Percentiles rank a stretch among this genome's conserved stretches.
Evolutionary conservation across 2,797 vertebrate genomes (phyloP).

Genomic region (Hozukius guyotensis): DNA sequence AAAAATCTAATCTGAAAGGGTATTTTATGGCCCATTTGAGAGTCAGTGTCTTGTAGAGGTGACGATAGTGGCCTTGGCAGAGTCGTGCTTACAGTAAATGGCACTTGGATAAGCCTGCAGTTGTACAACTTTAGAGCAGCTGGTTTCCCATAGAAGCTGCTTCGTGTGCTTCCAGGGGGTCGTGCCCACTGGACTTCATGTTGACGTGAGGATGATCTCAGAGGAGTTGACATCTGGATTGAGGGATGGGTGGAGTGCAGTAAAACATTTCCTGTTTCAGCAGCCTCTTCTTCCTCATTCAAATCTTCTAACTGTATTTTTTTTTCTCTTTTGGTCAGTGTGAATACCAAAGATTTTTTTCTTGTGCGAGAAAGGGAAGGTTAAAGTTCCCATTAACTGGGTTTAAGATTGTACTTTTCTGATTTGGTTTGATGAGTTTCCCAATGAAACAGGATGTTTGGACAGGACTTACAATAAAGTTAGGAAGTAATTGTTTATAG

Average conservation of each 20-base stretch:
- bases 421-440: constrained; percentile 14
- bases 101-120: constrained; percentile 16
- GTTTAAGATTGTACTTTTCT: not conserved
- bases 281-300: constrained; percentile 18
- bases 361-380: not conserved
- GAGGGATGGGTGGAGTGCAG: constrained; percentile 66
- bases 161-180: constrained; percentile 39
- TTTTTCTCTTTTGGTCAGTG: not conserved
- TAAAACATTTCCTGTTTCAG: constrained; percentile 73
- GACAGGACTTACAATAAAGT: constrained; percentile 16
- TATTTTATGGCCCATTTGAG: constrained; percentile 36
- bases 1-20: not conserved
- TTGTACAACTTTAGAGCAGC: constrained; percentile 10
- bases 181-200: constrained; percentile 60
- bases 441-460: constrained; percentile 47
- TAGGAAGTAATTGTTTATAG: constrained; percentile 26
- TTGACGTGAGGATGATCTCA: constrained; percentile 63
- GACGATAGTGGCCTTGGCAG: constrained; percentile 36
- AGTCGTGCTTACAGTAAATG: constrained; percentile 71
- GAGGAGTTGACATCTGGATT: constrained; percentile 75
- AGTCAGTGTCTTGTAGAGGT: constrained; percentile 47
- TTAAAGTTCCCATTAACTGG: constrained; percentile 9
- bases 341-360: constrained; percentile 7
- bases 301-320: not conserved
- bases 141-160: constrained; percentile 63